Conservation (phyloP, 2,888 invertebrate genomes). For the Nephrotoma appendiculata region DNA sequence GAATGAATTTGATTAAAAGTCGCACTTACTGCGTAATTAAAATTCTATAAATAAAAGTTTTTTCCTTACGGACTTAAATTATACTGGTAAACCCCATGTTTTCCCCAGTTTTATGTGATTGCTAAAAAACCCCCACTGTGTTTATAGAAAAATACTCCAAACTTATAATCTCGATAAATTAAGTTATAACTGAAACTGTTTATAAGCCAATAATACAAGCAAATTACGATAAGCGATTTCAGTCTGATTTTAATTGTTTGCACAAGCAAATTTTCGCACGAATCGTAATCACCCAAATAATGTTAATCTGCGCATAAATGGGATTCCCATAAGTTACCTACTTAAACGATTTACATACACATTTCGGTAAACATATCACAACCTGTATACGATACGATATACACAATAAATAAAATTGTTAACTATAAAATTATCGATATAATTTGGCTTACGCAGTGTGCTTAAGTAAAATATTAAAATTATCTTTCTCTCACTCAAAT, state of each 20-base stretch:
- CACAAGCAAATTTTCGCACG: background rate
- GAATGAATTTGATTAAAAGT: too few relatives aligned
- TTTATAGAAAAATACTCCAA: too few relatives aligned
- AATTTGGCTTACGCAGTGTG: background rate
- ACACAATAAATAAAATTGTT: background rate
- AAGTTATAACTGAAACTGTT: too few relatives aligned
- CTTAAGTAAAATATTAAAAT: background rate
- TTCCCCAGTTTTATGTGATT: too few relatives aligned
- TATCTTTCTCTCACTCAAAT: background rate
- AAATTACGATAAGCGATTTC: background rate
- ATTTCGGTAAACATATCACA: background rate
- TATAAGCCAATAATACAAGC: too few relatives aligned
- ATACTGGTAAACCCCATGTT: too few relatives aligned
- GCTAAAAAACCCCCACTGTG: too few relatives aligned
- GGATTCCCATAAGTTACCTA: background rate
- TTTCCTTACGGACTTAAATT: too few relatives aligned
- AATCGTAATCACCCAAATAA: background rate
- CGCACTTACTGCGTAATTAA: too few relatives aligned
- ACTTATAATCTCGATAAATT: too few relatives aligned
- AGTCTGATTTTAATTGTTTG: background rate
- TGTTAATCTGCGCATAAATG: background rate
- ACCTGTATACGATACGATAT: background rate
- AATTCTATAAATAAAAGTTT: too few relatives aligned
- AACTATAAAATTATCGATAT: background rate
- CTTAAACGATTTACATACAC: background rate